Percentiles rank a stretch among this genome's conserved stretches.
Conservation (phyloP, 2,888 invertebrate genomes). For the Anagyrus pseudococci region DNA sequence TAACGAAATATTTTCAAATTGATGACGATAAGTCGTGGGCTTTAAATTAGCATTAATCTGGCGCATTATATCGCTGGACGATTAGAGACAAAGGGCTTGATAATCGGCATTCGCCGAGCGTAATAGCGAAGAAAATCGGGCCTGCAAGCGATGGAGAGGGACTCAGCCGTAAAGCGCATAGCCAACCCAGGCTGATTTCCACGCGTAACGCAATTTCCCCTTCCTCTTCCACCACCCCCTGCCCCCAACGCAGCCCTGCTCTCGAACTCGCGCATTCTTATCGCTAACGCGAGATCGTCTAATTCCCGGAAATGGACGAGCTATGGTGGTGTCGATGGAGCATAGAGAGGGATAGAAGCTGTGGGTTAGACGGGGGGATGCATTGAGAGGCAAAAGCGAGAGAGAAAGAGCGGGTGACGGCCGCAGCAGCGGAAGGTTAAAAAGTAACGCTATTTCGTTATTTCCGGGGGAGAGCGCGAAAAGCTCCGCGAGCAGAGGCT, state of each 20-base stretch:
- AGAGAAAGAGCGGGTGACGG: background rate
- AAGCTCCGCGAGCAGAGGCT: too few relatives aligned
- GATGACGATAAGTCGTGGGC: too few relatives aligned
- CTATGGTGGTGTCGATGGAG: slow-evolving; percentile 17
- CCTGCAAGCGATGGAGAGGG: background rate
- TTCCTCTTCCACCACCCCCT: background rate
- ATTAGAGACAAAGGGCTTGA: too few relatives aligned
- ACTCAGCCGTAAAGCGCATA: slow-evolving; percentile 3
- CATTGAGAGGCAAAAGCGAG: background rate
- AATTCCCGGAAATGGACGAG: slow-evolving; percentile 36
- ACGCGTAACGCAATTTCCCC: slow-evolving; percentile 28
- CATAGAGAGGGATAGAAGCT: too few relatives aligned
- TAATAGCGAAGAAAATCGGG: too few relatives aligned
- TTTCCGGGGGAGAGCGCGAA: slow-evolving; percentile 49
- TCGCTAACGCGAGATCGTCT: slow-evolving; percentile 18
- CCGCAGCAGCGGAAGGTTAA: slow-evolving; percentile 47
- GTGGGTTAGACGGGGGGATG: background rate
- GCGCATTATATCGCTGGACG: too few relatives aligned
- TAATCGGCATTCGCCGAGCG: too few relatives aligned
- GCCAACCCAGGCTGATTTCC: slow-evolving; percentile 20
- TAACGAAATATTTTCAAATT: too few relatives aligned
- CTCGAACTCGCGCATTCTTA: slow-evolving; percentile 20
- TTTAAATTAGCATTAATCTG: too few relatives aligned
- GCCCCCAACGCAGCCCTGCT: slow-evolving; percentile 2
- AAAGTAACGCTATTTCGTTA: slow-evolving; percentile 55